A percentile compares a stretch with the other conserved stretches of the same genome.
These are phyloP conservation scores for Toxotes chatareus DNA, from an alignment of 2,113 vertebrate genomes.

Conservation along the genomic window DNA sequence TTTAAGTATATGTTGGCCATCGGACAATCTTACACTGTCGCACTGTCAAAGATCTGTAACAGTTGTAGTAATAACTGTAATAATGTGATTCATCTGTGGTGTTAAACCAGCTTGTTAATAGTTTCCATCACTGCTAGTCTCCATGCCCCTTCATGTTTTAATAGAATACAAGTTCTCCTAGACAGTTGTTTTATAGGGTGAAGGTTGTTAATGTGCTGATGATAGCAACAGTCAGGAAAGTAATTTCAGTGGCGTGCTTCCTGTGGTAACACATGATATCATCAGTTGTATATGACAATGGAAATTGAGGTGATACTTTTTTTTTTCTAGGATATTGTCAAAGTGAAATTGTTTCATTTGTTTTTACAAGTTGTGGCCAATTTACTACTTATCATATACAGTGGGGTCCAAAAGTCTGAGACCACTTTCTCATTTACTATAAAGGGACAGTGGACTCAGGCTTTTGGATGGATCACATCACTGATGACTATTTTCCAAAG, in stretches of 20 bases:
- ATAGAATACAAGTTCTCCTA: constrained; percentile 31
- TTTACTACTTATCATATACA: not conserved
- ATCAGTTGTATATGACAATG: constrained; percentile 23
- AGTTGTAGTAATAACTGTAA: constrained; percentile 50
- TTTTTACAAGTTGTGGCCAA: constrained; percentile 25
- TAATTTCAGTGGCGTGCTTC: constrained; percentile 32
- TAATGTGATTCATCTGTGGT: constrained; percentile 52
- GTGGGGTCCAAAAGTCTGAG: no score
- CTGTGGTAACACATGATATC: constrained; percentile 14
- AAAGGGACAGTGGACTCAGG: no score
- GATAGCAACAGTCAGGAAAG: constrained; percentile 17
- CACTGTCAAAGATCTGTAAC: constrained; percentile 43
- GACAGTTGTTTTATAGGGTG: not conserved
- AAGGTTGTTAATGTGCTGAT: constrained; percentile 15
- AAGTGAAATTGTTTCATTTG: constrained; percentile 5
- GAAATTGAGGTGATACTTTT: not conserved
- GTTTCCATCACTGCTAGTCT: constrained; percentile 46
- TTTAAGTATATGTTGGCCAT: constrained; percentile 44
- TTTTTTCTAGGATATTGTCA: not conserved
- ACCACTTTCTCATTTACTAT: no score
- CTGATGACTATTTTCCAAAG: constrained; percentile 34
- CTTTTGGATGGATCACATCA: constrained; percentile 1
- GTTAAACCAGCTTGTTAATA: constrained; percentile 60
- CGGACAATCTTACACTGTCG: constrained; percentile 47
- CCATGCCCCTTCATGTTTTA: constrained; percentile 7